These are phyloP conservation scores for Lasius platythorax DNA, from an alignment of 2,888 invertebrate species.

Conservation along the genomic window DNA sequence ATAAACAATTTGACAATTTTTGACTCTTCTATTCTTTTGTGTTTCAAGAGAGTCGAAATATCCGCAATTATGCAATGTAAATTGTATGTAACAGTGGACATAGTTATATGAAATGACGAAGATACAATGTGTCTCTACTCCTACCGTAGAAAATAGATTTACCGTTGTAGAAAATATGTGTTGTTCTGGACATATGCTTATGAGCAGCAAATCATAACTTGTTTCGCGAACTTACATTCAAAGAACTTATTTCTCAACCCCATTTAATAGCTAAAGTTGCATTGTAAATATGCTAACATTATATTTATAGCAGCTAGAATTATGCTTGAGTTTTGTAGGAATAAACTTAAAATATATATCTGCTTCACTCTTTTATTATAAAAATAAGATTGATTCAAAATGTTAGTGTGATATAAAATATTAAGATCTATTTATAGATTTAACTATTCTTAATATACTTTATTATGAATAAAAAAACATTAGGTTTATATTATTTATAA, in stretches of 20 bases:
- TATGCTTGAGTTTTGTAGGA: not conserved
- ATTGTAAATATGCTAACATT: conserved; percentile 3
- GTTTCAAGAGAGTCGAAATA: not conserved
- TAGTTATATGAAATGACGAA: not conserved
- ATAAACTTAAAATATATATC: conserved; percentile 16
- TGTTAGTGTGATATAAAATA: not conserved
- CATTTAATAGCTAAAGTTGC: not conserved
- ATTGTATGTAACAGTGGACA: not conserved
- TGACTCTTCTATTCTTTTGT: not conserved
- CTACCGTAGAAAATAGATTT: conserved; percentile 44
- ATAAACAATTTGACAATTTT: not conserved
- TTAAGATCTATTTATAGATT: not conserved
- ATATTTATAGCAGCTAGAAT: not conserved
- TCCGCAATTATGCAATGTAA: not conserved
- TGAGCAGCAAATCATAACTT: conserved; percentile 3
- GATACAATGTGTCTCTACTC: not conserved
- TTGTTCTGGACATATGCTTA: not conserved
- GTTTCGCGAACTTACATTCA: not conserved
- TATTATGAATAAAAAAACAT: no score
- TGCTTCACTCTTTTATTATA: not conserved
- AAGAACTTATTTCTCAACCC: not conserved
- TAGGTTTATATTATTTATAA: no score
- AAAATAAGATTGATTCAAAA: not conserved
- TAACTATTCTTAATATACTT: not conserved
- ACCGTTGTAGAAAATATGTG: conserved; percentile 26